phyloP scores from a whole-genome alignment of 2,888 invertebrate genomes.

The Oxyscelio sp. region DNA sequence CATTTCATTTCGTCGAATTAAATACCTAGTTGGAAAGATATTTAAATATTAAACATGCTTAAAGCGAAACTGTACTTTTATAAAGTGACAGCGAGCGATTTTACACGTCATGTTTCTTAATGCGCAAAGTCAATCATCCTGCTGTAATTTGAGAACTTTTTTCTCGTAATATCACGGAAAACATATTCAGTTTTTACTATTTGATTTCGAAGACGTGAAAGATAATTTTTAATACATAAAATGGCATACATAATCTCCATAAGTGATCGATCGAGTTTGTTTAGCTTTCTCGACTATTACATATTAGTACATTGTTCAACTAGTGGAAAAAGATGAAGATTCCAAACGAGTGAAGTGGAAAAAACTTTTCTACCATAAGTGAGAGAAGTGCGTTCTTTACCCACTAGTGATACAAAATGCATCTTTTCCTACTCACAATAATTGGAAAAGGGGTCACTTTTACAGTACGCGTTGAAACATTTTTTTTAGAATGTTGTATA shows the following conservation, averaged over 20 bases:
- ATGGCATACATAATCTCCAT: slow-evolving; percentile 4
- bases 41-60: slow-evolving; percentile 13
- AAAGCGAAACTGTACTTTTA: slow-evolving; percentile 14
- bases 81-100: slow-evolving; percentile 19
- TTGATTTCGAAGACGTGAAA: slow-evolving; percentile 18
- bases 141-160: slow-evolving; percentile 37
- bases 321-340: too few species aligned
- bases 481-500: too few species aligned
- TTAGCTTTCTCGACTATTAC: slow-evolving; percentile 46
- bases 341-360: too few species aligned
- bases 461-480: too few species aligned
- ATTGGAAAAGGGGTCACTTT: too few species aligned
- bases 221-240: slow-evolving; percentile 14
- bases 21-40: slow-evolving; percentile 9
- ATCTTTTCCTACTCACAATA: too few species aligned
- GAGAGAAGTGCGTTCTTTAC: too few species aligned
- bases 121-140: slow-evolving; percentile 24
- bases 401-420: too few species aligned
- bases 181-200: slow-evolving; percentile 34
- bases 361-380: too few species aligned
- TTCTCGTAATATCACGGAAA: background rate
- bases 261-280: slow-evolving; percentile 44
- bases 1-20: background rate
- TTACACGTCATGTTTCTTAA: slow-evolving; percentile 29
- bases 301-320: too few species aligned